A percentile compares a stretch with the other conserved stretches of the same genome.
Conservation (phyloP, 2,113 vertebrate genomes). For the Gnathonemus echidnorhynchus region DNA sequence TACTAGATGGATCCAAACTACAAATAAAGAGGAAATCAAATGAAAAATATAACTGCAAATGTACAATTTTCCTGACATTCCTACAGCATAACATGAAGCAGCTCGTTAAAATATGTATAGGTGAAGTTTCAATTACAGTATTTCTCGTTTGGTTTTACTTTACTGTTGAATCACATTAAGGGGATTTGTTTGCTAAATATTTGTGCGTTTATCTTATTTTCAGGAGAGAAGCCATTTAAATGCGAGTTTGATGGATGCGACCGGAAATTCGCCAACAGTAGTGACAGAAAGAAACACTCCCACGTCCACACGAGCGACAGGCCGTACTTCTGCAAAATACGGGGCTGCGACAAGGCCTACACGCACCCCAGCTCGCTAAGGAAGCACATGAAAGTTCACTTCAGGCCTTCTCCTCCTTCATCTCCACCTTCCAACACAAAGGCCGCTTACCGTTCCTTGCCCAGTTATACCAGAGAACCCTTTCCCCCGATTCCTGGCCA, state of each 20-base stretch:
- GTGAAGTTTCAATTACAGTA: not conserved
- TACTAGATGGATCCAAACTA: not conserved
- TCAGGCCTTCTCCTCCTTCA: slow-evolving; percentile 84
- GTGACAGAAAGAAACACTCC: slow-evolving; percentile 92
- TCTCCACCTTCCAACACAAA: slow-evolving; percentile 54
- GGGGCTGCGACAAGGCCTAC: slow-evolving; percentile 94
- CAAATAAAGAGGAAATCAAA: not conserved
- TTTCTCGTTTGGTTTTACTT: not conserved
- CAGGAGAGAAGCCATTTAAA: slow-evolving; percentile 96
- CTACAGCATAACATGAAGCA: not conserved
- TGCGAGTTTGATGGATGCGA: slow-evolving; percentile 96
- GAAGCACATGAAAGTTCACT: slow-evolving; percentile 95
- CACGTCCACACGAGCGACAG: slow-evolving; percentile 96
- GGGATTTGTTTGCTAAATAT: not conserved
- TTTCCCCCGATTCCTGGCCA: slow-evolving; percentile 66
- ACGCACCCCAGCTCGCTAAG: slow-evolving; percentile 91
- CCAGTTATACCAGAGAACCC: slow-evolving; percentile 63
- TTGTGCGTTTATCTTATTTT: slow-evolving; percentile 41
- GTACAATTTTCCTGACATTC: not conserved
- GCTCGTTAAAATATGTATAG: not conserved
- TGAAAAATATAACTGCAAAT: not conserved
- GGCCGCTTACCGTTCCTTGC: slow-evolving; percentile 64
- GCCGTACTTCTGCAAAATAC: slow-evolving; percentile 92
- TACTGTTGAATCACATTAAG: not conserved
- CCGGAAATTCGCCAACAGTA: slow-evolving; percentile 95